Evolutionary conservation across 92 coral and sea anemone species (phyloP), one percentile per base, ranked within the genome.

Genomic region (Heteractis magnifica): DNA sequence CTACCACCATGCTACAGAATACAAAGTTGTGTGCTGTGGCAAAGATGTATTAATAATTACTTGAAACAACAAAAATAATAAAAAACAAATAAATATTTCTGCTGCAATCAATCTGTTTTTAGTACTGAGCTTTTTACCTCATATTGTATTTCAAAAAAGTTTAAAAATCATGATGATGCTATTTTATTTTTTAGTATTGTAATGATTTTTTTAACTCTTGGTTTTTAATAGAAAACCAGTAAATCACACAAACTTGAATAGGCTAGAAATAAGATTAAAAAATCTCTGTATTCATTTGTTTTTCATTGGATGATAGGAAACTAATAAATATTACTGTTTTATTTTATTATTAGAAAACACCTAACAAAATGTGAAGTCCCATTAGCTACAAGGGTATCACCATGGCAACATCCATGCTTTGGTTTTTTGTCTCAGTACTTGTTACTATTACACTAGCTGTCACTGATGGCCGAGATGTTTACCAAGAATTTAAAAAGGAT

Each of bases 401-500:
- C 79, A 76, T 76, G 79, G 65, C 65, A 20, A 76, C 26, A 10
- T 26, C 8, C 10, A 50, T 49, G 34, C 60, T 76, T 76, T 76
- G 60, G 65, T 50, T 76, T 6, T 52, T 76, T 16, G 44, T 12
- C 48, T 55, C 52, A 18, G 79, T 52, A 44, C 12, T 12, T 20
- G 78, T 75, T 11, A 16, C 55, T 41, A 55, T 2, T 6, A 0
- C 49, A n/a, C 51, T 11, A 56, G 65, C 59, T 26, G 75, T 70
- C 49, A 51, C 51, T 51, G 81, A 75, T 74, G 58, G 21, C 72
- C 44, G 76, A 74, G 77, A 81, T 60, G 62, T 81, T 85, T 86
- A 83, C 10, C 84, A 59, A 60, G 88, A 90, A 49, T 92, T 92
- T 74, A 77, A 84, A 77, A 86, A 71, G 72, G 86, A 90, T 26